These are phyloP conservation scores for Polypterus senegalus DNA, from an alignment of 2,113 vertebrate genomes.

Conservation along the genomic window DNA sequence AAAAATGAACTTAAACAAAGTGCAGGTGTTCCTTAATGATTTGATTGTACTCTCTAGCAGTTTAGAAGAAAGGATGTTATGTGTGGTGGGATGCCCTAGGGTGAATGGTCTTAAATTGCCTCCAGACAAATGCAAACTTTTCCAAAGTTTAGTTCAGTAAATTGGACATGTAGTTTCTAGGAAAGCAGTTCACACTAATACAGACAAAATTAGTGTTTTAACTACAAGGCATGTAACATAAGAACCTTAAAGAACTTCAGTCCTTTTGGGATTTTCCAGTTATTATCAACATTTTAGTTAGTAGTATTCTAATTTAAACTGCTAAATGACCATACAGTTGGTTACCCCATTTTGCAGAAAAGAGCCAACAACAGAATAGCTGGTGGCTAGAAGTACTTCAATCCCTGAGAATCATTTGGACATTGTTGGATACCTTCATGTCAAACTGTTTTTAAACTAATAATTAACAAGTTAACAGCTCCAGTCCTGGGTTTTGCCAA, in stretches of 20 bases:
- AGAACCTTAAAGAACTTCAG: neutral
- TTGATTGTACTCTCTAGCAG: constrained; percentile 6
- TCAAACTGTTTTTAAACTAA: neutral
- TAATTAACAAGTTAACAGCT: constrained; percentile 9
- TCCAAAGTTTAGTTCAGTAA: constrained; percentile 7
- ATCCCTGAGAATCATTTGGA: constrained; percentile 5
- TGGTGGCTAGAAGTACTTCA: neutral
- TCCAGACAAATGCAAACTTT: constrained; percentile 10
- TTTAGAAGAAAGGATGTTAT: constrained; percentile 3
- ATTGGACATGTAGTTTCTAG: constrained; percentile 10
- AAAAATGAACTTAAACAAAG: constrained; percentile 4
- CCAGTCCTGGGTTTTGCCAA: constrained; percentile 12
- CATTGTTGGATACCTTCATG: neutral
- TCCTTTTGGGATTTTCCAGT: neutral
- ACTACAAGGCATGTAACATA: constrained; percentile 9
- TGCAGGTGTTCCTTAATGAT: constrained; percentile 7
- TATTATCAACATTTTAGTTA: constrained; percentile 1
- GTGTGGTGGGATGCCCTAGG: neutral
- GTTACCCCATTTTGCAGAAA: constrained; percentile 2
- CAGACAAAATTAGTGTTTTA: constrained; percentile 3
- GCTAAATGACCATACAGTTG: constrained; percentile 3
- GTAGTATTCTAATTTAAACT: neutral
- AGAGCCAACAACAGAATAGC: neutral
- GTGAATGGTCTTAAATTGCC: constrained; percentile 3
- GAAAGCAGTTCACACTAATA: constrained; percentile 6